Evolutionary conservation across 2,888 invertebrate genomes (phyloP), one percentile per base, ranked within the genome.

Genomic region (Priocnemis perturbator): DNA sequence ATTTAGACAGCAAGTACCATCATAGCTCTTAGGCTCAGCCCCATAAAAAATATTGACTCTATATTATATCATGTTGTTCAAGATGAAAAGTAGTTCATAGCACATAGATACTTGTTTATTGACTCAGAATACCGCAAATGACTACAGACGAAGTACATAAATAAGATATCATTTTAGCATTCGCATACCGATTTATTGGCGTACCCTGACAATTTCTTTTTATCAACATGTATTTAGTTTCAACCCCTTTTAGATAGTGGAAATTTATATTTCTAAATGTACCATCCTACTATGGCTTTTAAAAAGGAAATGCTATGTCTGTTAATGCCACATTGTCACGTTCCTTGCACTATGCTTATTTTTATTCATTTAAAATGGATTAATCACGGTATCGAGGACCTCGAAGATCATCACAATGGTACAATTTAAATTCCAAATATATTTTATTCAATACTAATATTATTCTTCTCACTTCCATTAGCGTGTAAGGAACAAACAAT

Each of bases 341-440:
- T 58, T 45, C 21, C 20, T n/a, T 58, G 57, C 58, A 44, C 21
- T 21, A 44, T 44, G 20, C 17, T 58, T 45, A 14, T 20, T 20
- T 58, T 58, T 58, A 58, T 58, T 37, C 19, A 20, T 21, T 37
- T 15, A 20, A 45, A 4, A 9, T 23, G 26, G 23, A 15, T 11
- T 58, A 58, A 58, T 68, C 55, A 50, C 55, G 44, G 30, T 56
- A 30, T 66, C 63, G 57, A 70, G 63, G 50, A 71, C 48, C 64
- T 58, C 47, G 21, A 45, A 37, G 52, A 63, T 71, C 56, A 21
- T 70, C 71, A 47, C 59, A 71, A 64, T 72, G 69, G 71, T 74
- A 77, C 71, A 77, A 79, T 77, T 81, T 73, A 78, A 81, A 74
- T 84, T 81, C 76, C 74, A 84, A 83, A 84, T 81, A 84, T 84